Evolutionary conservation across 2,888 invertebrate species (phyloP), one percentile per base, ranked within the genome.

Genomic region (Rhagium mordax): DNA sequence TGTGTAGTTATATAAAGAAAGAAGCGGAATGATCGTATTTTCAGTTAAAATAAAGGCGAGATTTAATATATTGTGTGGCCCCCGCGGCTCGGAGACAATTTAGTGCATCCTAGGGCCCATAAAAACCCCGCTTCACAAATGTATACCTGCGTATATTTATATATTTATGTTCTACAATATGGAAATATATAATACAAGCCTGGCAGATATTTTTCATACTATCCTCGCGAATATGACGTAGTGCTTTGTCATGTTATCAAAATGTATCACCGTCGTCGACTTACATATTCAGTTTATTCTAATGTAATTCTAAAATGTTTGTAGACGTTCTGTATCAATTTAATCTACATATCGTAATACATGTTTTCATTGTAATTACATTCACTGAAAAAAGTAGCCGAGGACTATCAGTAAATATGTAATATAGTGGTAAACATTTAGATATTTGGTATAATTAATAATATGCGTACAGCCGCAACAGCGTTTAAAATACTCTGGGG

Each of bases 81-180:
- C 72, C 77, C 60, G 74, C 70, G 47, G 77, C 47, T 73, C 68
- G 51, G 82, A 84, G 84, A 84, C 85, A 85, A 86, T 87, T 86
- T 87, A 87, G 84, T 85, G 84, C 83, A 81, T 82, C 85, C 76
- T 74, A 71, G 85, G 83, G 84, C 78, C 84, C 85, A 85, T 86
- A 86, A 87, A 86, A 80, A 84, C 82, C 79, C 79, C 82, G 82
- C 79, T 81, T 81, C 85, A 85, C 85, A 85, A 85, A 86, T 85
- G 83, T 85, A 81, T 82, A 84, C 84, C 84, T 84, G 84, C 83
- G 81, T 83, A 85, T 85, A 85, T 85, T 85, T 84, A 85, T 85
- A 86, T 86, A 86, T 86, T 86, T 86, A 86, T 85, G 86, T 86
- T 85, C 84, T 83, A 85, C 86, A 85, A 85, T 86, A 86, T 85